Evolutionary conservation across 2,797 vertebrate species (phyloP).

Genomic region (Falco naumanni): DNA sequence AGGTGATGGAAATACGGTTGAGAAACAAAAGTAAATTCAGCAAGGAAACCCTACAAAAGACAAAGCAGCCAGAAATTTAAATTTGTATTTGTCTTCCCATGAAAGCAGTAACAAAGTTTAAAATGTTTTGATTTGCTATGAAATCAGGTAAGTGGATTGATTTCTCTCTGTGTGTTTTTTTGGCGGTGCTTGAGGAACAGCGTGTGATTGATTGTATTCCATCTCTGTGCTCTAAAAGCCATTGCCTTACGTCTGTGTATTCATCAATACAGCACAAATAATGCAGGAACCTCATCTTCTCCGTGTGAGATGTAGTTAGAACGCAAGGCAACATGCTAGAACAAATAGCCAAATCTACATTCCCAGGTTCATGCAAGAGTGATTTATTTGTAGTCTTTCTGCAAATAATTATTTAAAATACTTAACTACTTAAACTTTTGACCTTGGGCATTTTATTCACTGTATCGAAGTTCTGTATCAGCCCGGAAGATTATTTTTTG

Average conservation of each 20-base stretch:
- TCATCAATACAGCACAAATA: slow-evolving; percentile 15
- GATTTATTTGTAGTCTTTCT: slow-evolving; percentile 36
- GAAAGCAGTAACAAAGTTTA: not conserved
- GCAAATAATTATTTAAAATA: slow-evolving; percentile 56
- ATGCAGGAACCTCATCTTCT: slow-evolving; percentile 3
- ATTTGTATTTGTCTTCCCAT: not conserved
- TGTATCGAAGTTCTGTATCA: not conserved
- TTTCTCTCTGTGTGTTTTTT: not conserved
- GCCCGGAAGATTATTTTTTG: slow-evolving; percentile 42
- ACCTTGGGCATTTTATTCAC: slow-evolving; percentile 42
- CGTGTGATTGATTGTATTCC: not conserved
- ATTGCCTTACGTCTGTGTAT: not conserved
- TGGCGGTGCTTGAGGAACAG: not conserved
- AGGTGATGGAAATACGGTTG: not conserved
- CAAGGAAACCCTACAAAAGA: not conserved
- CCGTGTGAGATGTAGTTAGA: not conserved
- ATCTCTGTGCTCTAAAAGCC: not conserved
- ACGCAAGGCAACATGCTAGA: not conserved
- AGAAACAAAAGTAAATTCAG: not conserved
- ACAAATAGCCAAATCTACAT: slow-evolving; percentile 10
- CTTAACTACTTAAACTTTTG: slow-evolving; percentile 58
- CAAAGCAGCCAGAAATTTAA: not conserved
- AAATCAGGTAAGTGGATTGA: not conserved
- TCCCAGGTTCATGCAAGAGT: not conserved
- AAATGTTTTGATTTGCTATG: not conserved